Base-by-base conservation (phyloP, 2,797 vertebrate species). In the Myotis myotis region DNA sequence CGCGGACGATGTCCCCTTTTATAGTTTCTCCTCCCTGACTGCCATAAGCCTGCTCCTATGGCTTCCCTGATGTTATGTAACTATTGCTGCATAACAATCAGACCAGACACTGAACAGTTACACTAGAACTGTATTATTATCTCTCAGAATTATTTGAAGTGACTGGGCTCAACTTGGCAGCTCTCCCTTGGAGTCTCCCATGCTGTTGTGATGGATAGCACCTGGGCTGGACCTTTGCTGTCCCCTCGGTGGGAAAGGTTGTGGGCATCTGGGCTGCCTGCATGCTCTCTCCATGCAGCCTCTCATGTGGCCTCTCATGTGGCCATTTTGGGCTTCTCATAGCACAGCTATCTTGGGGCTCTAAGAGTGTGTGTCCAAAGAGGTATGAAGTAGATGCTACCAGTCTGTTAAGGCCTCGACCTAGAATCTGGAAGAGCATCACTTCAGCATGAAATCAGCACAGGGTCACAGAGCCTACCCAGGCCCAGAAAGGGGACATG, bases 1-100 rank as follows among this genome's bases (percentile, higher is more conserved):
- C 49, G 23, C 0, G 1, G 41, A 74, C 0, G 1, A 6, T 2
- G 22, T 20, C 15, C 12, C 5, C 36, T 90, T 81, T 83, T 4
- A 53, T 41, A 80, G 5, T 20, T 78, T 83, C n/a, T 57, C 28
- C 20, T 22, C 57, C 41, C 5, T 75, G 10, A 80, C 25, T 53
- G 36, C 47, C 22, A 64, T 2, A n/a, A n/a, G 3, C 44, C 44
- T 47, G 8, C 6, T 30, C 38, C 51, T 92, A 44, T 44, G 53
- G 6, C 41, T 90, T 87, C 44, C 25, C n/a, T 36, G n/a, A 41
- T 66, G 33, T 22, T 83, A 64, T 8, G 22, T 47, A 84, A 55
- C 78, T 75, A 10, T 8, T 23, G 23, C 22, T 70, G 38, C 1
- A 30, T 20, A 55, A 60, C 13, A 62, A 47, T 20, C 7, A 23